Percentiles rank a stretch among this genome's conserved stretches.
phyloP scores from a whole-genome alignment of 2,797 vertebrate genomes.

The Coendou prehensilis region DNA sequence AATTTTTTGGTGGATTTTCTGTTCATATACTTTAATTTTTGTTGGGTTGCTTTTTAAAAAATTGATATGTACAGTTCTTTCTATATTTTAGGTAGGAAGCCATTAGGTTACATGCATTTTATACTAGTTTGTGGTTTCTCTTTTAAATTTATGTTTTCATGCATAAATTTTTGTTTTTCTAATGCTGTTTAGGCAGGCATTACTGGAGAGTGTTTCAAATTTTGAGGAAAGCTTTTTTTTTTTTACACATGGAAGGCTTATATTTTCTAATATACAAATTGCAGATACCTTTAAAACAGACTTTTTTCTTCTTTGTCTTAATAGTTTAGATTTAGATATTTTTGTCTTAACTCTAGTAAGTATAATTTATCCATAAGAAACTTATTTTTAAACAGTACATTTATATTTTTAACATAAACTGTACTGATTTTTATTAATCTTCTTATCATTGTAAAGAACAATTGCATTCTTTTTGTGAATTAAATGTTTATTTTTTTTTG shows the following conservation, averaged over 20 bases:
- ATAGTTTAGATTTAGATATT: neutral
- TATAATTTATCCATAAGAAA: constrained; percentile 32
- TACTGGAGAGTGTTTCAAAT: constrained; percentile 12
- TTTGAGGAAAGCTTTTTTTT: constrained; percentile 43
- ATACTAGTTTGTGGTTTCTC: neutral
- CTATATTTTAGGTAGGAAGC: neutral
- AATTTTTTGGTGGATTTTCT: constrained; percentile 3
- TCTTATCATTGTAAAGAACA: neutral
- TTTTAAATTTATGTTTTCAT: neutral
- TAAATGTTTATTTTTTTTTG: neutral
- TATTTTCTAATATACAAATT: constrained; percentile 1
- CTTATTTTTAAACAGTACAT: neutral
- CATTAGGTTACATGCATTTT: neutral
- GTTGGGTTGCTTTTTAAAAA: neutral
- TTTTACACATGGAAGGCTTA: neutral
- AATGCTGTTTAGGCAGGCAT: neutral
- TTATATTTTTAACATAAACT: neutral
- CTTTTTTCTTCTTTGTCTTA: constrained; percentile 10
- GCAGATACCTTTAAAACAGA: neutral
- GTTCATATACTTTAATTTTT: neutral
- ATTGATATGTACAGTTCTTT: neutral
- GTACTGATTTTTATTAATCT: neutral
- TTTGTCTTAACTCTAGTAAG: neutral
- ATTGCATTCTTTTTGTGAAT: neutral
- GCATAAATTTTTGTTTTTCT: neutral